These are phyloP conservation scores for Opisthograptis luteolata DNA, from an alignment of 2,888 invertebrate species.

Conservation along the genomic window DNA sequence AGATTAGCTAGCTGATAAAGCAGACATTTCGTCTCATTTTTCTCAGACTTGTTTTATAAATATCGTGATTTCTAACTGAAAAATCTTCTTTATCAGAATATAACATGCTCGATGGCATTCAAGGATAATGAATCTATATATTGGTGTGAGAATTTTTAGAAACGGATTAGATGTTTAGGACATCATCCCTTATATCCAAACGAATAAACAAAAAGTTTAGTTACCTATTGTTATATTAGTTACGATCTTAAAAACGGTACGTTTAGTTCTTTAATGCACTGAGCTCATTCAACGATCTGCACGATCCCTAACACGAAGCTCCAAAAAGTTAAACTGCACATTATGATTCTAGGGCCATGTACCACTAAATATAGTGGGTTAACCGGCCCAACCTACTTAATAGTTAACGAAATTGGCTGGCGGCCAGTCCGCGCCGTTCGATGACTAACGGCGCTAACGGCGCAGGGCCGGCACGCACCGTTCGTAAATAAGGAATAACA, in stretches of 20 bases:
- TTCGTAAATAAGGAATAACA: constrained; percentile 20
- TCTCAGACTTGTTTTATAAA: no score
- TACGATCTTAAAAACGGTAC: background rate
- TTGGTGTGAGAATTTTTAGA: no score
- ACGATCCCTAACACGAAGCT: constrained; percentile 10
- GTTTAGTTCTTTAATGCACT: constrained; percentile 1
- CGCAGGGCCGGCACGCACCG: constrained; percentile 16
- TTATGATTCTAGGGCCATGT: constrained; percentile 14
- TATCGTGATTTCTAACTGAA: no score
- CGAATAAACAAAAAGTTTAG: no score
- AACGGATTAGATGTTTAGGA: no score
- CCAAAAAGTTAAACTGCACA: constrained; percentile 19
- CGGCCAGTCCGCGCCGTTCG: constrained; percentile 23
- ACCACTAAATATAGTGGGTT: constrained; percentile 17
- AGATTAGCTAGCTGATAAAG: no score
- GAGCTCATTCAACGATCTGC: constrained; percentile 1
- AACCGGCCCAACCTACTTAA: constrained; percentile 30
- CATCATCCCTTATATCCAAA: no score
- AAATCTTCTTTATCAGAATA: no score
- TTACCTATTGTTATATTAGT: background rate
- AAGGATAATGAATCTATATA: no score
- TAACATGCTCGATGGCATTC: no score
- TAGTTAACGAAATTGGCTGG: constrained; percentile 33
- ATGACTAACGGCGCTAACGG: constrained; percentile 29
- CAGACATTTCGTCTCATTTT: no score